These are phyloP conservation scores for Callipepla californica DNA, from an alignment of 2,113 vertebrate genomes.

Conservation along the genomic window DNA sequence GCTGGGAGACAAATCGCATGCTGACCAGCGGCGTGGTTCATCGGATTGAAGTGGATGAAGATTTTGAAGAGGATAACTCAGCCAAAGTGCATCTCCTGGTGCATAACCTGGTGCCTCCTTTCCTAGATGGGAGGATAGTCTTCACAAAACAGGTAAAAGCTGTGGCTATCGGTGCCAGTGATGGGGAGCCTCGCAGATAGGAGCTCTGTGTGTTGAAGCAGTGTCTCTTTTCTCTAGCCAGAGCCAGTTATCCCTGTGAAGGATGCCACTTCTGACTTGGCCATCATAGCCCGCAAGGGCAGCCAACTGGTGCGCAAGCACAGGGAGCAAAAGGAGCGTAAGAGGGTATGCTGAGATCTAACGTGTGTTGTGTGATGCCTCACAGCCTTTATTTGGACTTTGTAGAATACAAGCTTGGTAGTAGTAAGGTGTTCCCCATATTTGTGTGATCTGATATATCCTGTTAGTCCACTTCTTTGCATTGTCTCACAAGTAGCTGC, in stretches of 20 bases:
- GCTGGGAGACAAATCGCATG: slow-evolving; percentile 99
- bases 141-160: slow-evolving; percentile 95
- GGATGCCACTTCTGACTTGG: slow-evolving; percentile 95
- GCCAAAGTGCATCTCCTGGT: slow-evolving; percentile 96
- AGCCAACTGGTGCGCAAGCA: slow-evolving; percentile 98
- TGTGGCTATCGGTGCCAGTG: background rate
- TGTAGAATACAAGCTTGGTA: background rate
- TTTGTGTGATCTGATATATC: background rate
- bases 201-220: background rate
- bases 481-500: background rate
- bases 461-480: background rate
- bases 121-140: slow-evolving; percentile 96
- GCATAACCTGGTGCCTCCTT: slow-evolving; percentile 96
- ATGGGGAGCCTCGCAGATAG: accelerated
- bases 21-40: slow-evolving; percentile 98
- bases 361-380: accelerated
- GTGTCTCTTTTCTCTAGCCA: slow-evolving; percentile 78
- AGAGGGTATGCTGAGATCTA: slow-evolving; percentile 83
- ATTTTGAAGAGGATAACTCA: slow-evolving; percentile 98
- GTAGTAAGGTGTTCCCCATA: background rate
- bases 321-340: slow-evolving; percentile 97
- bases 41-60: slow-evolving; percentile 95
- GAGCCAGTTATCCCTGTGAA: slow-evolving; percentile 97
- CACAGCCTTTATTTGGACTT: background rate
- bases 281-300: slow-evolving; percentile 97